Base-by-base conservation (phyloP, 2,113 vertebrate species). In the Dascyllus trimaculatus region DNA sequence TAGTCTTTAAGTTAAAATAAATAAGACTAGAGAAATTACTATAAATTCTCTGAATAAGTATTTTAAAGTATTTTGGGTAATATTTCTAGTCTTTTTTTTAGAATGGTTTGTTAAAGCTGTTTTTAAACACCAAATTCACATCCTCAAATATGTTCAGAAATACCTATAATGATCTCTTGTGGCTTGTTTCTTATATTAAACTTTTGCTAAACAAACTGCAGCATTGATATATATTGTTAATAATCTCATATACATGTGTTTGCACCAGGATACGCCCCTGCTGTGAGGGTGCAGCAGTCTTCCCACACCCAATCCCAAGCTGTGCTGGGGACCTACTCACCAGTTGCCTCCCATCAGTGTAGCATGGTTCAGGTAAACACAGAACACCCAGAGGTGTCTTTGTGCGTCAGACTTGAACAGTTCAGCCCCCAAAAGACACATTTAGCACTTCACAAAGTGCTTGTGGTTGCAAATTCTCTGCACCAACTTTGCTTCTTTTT, bases 291-390 rank as follows among this genome's bases (percentile, higher is more conserved):
- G 81, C 96, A 96, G 90, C 92, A 81, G 75, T 62, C 95, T 0
- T 91, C 97, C 64, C 96, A 95, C 89, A 93, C 89, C 90, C 97
- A 97, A 91, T 91, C 92, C 80, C 96, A 96, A 93, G 68, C 81
- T 64, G 92, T 97, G 90, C 93, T 98, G 94, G 96, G 97, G 80
- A 92, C 95, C 84, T 98, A 97, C 91, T 89, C 97, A 89, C 80
- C 96, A 26, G 93, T 97, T 89, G 94, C 96, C 29, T 95, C 97
- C 90, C 97, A 97, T 93, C 97, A 90, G 45, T 88, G 91, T 90
- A 90, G 91, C 84, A 73, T 89, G 64, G 80, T 88, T 64, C 92
- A 93, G 93, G 93, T 94, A 90, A 88, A 88, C 54, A 65, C 59
- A 15, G 21, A 71, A 26, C 59, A 49, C 80, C 64, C 59, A 38